Base-by-base conservation (phyloP, 1,140 invertebrate genomes). In the Meloidogyne hapla region DNA sequence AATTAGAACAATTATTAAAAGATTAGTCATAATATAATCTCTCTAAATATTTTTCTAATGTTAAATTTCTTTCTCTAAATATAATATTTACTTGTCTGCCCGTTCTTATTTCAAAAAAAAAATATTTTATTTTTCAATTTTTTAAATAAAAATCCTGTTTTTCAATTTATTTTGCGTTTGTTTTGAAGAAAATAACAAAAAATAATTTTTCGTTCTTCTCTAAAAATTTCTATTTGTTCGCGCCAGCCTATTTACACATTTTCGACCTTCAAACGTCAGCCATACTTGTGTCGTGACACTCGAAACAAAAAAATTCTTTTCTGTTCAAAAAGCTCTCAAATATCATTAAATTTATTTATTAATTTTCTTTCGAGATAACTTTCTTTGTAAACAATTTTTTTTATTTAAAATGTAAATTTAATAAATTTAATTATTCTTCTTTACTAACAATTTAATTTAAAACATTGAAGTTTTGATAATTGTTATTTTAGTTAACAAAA, bases 181-280 rank as follows among this genome's bases (percentile, higher is more conserved):
- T 8, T n/a, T 6, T 5, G n/a, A 56, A 56, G n/a, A 56, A 6
- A 56, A 56, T n/a, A 56, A 56, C 18, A 56, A 56, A 56, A 9
- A 56, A n/a, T n/a, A 56, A 56, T 56, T 56, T 5, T 56, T 8
- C n/a, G 8, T 56, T 56, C n/a, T 5, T 2, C n/a, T 56, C 48
- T 56, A 56, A 56, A 56, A 56, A 56, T 56, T 56, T 56, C 48
- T 56, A 56, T 56, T 18, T n/a, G n/a, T 56, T 56, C n/a, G 48
- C 48, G 48, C 48, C 18, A 56, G 18, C n/a, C n/a, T 56, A 56
- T 56, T 56, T 56, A 56, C 18, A n/a, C 18, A 15, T 56, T 45
- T 56, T n/a, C 48, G 48, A 56, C 48, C 48, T 56, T 56, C 48
- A 56, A 56, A 56, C 48, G 48, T 56, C n/a, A 56, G n/a, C n/a